Percentiles rank a stretch among this genome's conserved stretches.
Evolutionary conservation across 2,888 invertebrate species (phyloP).

Genomic region (Mystacides longicornis): DNA sequence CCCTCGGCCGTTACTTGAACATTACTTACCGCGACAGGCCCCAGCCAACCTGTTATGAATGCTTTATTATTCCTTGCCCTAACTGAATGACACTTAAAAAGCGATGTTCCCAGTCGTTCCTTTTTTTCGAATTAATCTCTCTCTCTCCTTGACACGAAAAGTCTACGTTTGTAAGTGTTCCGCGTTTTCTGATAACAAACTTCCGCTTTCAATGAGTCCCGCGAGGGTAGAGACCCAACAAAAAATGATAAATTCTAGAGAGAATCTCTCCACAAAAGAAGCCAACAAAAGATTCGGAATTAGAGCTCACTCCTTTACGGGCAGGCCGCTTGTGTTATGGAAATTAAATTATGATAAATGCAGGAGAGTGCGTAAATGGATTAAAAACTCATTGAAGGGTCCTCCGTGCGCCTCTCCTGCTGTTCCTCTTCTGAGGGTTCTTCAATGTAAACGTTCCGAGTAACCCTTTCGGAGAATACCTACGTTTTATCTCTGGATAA

Average conservation of each 20-base stretch:
- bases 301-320: conserved; percentile 17
- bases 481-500: no score
- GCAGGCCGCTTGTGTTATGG: conserved; percentile 25
- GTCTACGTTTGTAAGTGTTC: conserved; percentile 1
- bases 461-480: no score
- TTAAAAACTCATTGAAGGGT: conserved; percentile 26
- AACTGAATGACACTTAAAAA: no score
- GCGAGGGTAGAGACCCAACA: conserved; percentile 13
- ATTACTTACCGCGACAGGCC: no score
- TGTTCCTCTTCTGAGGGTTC: not conserved
- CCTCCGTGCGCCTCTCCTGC: not conserved
- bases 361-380: conserved; percentile 26
- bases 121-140: no score
- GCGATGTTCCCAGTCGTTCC: no score
- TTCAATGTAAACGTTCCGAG: no score
- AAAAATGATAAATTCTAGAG: conserved; percentile 18
- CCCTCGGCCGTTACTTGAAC: no score
- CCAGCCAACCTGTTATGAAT: no score
- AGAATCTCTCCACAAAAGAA: conserved; percentile 16
- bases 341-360: conserved; percentile 27
- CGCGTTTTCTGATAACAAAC: conserved; percentile 10
- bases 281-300: conserved; percentile 17
- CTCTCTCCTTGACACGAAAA: conserved; percentile 8
- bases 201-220: conserved; percentile 16
- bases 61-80: no score